phyloP scores from a whole-genome alignment of 2,113 vertebrate genomes.

The Callionymus lyra region DNA sequence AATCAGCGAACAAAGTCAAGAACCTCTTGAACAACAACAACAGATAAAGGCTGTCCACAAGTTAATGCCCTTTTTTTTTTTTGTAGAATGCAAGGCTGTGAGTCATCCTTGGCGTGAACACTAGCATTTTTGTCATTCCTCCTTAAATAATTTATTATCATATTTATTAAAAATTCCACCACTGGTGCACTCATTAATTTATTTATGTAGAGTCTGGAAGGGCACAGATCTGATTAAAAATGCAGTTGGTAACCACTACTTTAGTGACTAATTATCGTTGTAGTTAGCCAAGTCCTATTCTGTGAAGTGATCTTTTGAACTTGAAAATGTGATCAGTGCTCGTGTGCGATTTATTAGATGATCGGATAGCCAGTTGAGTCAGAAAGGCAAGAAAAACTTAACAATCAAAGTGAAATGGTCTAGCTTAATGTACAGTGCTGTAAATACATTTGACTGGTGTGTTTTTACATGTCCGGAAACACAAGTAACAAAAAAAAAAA shows the following conservation, averaged over 20 bases:
- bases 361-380: constrained; percentile 38
- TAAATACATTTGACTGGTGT: constrained; percentile 74
- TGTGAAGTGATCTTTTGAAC: constrained; percentile 64
- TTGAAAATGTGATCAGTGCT: constrained; percentile 65
- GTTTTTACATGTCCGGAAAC: constrained; percentile 61
- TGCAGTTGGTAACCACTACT: constrained; percentile 39
- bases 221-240: constrained; percentile 27
- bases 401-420: constrained; percentile 48
- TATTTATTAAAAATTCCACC: constrained; percentile 60
- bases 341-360: constrained; percentile 65
- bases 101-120: constrained; percentile 53
- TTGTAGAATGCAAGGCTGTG: constrained; percentile 45
- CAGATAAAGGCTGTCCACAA: constrained; percentile 39
- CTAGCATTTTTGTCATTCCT: constrained; percentile 51
- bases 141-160: constrained; percentile 62
- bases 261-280: constrained; percentile 44
- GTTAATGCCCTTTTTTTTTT: constrained; percentile 47
- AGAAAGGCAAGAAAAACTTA: constrained; percentile 36
- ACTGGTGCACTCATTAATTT: constrained; percentile 44
- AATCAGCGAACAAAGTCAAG: constrained; percentile 38
- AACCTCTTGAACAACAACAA: constrained; percentile 35
- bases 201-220: constrained; percentile 38
- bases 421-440: constrained; percentile 69
- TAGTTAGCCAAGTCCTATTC: constrained; percentile 59
- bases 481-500: constrained; percentile 41